Conservation (phyloP, 2,113 vertebrate species). For the Phocoena sinus region DNA sequence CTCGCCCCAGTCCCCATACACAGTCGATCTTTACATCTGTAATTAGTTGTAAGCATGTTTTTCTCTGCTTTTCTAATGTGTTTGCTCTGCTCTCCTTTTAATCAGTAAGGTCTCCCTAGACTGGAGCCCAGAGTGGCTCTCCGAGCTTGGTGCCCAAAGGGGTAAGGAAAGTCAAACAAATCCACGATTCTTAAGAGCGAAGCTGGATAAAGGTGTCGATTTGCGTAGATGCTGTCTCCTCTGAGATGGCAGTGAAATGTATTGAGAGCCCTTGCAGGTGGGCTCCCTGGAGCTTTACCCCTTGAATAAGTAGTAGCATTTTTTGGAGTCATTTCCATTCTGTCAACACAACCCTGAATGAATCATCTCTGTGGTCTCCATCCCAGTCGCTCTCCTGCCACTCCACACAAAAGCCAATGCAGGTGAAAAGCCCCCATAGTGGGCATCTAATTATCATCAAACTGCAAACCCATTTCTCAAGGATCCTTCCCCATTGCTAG, state of each 20-base stretch:
- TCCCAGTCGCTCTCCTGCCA: not conserved
- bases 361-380: not conserved
- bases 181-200: not conserved
- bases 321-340: not conserved
- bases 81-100: conserved; percentile 55
- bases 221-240: not conserved
- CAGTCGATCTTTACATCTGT: not conserved
- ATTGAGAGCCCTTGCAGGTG: not conserved
- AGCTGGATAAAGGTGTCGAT: not conserved
- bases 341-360: not conserved
- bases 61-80: conserved; percentile 25
- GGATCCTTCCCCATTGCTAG: conserved; percentile 68
- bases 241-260: not conserved
- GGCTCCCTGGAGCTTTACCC: not conserved
- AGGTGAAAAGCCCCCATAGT: not conserved
- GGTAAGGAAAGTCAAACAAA: not conserved
- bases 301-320: conserved; percentile 1
- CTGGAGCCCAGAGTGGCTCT: not conserved
- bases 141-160: not conserved
- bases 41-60: conserved; percentile 25
- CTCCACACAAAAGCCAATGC: conserved; percentile 11
- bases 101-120: conserved; percentile 19
- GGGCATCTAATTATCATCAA: conserved; percentile 7
- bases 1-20: fast-evolving
- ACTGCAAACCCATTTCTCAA: conserved; percentile 63